Evolutionary conservation across 2,113 vertebrate species (phyloP), one percentile per base, ranked within the genome.

Genomic region (Aramus guarauna): DNA sequence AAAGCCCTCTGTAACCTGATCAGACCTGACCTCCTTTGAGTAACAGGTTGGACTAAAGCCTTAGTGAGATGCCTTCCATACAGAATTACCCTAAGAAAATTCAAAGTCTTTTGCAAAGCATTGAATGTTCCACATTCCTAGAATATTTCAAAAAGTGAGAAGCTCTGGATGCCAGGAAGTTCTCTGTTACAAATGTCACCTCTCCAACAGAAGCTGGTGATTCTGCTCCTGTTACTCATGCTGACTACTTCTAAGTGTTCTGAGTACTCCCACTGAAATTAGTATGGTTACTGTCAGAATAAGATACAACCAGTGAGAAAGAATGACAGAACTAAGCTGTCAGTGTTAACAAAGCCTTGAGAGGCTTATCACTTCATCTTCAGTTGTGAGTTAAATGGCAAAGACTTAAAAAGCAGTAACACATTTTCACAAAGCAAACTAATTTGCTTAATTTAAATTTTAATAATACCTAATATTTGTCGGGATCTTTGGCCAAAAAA

Each of bases 361-460:
- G 63, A 67, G 37, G 58, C 78, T 91, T 90, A 92, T 79, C 85
- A 22, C 17, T 95, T 96, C 23, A 60, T 90, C 62, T 92, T 94
- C 34, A 88, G 73, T 55, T 88, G 43, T 53, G 55, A 96, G 94
- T 90, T 95, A 95, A 90, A 55, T 67, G 14, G 27, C 32, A 66
- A 89, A 95, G 86, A 80, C 89, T 88, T 82, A 69, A 71, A 85
- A 97, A 97, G 1, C 62, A 96, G 87, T 68, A 95, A 21, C 5
- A 43, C 60, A 78, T 89, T 93, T 97, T 94, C 90, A 92, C 47
- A 97, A 94, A 95, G 32, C 13, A 81, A 69, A 95, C 47, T 92
- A 89, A 97, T 96, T 96, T 95, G 7, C 64, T 85, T 90, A 88
- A 30, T 82, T 71, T 90, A 74, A 84, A 93, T 95, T 86, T 93